Evolutionary conservation across 2,888 invertebrate genomes (phyloP).

Genomic region (Neoascia interrupta): DNA sequence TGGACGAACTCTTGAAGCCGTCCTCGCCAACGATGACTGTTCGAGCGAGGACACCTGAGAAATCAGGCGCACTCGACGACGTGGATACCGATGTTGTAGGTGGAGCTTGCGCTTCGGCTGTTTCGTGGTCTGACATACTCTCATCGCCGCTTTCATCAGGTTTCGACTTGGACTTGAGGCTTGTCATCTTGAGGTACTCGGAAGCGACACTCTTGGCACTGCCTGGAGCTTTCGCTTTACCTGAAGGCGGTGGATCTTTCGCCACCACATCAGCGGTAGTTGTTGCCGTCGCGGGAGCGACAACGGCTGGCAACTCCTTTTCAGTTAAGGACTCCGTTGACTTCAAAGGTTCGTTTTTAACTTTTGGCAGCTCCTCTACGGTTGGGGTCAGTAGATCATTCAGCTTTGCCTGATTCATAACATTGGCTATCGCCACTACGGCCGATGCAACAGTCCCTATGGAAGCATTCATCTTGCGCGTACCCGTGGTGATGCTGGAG

Average conservation of each 20-base stretch:
- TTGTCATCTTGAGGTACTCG: constrained; percentile 84
- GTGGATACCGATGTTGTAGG: constrained; percentile 72
- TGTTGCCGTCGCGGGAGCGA: constrained; percentile 6
- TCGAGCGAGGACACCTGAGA: constrained; percentile 76
- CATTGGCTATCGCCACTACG: constrained; percentile 77
- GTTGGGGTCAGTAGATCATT: constrained; percentile 5
- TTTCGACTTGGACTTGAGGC: constrained; percentile 63
- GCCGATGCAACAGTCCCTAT: constrained; percentile 83
- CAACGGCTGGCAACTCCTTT: neutral
- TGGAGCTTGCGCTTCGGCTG: constrained; percentile 31
- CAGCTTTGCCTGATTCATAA: constrained; percentile 64
- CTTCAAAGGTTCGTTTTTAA: too few relatives aligned
- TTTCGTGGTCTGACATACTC: constrained; percentile 71
- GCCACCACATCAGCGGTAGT: constrained; percentile 16
- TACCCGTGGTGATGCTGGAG: constrained; percentile 86
- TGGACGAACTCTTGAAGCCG: constrained; percentile 81
- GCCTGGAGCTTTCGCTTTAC: constrained; percentile 30
- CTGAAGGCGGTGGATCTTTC: neutral
- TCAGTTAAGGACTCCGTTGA: neutral
- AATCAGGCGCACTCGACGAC: constrained; percentile 77
- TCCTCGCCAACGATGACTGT: constrained; percentile 83
- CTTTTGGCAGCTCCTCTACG: neutral
- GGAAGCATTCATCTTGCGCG: constrained; percentile 79
- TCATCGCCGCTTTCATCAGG: constrained; percentile 70
- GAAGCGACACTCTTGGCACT: constrained; percentile 84